These are phyloP conservation scores for Proisotoma minuta DNA, from an alignment of 2,888 invertebrate species.

Conservation along the genomic window DNA sequence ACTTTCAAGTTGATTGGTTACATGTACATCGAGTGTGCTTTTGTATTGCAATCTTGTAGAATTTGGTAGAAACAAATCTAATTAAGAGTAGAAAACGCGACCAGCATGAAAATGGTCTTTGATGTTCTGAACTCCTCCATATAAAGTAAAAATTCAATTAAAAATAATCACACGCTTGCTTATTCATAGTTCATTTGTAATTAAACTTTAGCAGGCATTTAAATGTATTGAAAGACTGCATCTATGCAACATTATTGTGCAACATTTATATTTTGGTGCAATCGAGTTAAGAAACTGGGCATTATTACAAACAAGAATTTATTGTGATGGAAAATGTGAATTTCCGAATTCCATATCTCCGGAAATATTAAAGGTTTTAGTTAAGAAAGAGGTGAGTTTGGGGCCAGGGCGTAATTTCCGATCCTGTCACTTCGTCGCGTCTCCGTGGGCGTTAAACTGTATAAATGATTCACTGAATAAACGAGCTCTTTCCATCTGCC, in stretches of 20 bases:
- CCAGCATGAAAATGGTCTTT: background rate
- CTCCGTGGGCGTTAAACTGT: background rate
- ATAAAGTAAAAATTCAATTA: background rate
- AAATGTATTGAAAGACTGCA: too few species aligned
- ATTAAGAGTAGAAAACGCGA: background rate
- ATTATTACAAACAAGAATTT: too few species aligned
- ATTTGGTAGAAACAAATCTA: background rate
- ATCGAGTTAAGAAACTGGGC: too few species aligned
- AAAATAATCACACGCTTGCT: background rate
- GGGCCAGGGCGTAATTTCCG: constrained; percentile 9
- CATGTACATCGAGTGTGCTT: too few species aligned
- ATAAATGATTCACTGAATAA: background rate
- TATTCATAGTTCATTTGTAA: too few species aligned
- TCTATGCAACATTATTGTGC: too few species aligned
- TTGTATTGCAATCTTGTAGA: too few species aligned
- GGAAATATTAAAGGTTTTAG: constrained; percentile 2
- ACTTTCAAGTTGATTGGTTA: too few species aligned
- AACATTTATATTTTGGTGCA: too few species aligned
- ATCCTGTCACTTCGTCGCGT: background rate
- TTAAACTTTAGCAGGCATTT: too few species aligned
- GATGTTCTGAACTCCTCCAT: background rate
- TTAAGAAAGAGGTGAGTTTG: background rate
- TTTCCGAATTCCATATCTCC: too few species aligned
- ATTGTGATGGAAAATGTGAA: too few species aligned
- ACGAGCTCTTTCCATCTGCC: background rate